Evolutionary conservation across 2,113 vertebrate genomes (phyloP), one percentile per base, ranked within the genome.

Genomic region (Xiphorhynchus elegans): DNA sequence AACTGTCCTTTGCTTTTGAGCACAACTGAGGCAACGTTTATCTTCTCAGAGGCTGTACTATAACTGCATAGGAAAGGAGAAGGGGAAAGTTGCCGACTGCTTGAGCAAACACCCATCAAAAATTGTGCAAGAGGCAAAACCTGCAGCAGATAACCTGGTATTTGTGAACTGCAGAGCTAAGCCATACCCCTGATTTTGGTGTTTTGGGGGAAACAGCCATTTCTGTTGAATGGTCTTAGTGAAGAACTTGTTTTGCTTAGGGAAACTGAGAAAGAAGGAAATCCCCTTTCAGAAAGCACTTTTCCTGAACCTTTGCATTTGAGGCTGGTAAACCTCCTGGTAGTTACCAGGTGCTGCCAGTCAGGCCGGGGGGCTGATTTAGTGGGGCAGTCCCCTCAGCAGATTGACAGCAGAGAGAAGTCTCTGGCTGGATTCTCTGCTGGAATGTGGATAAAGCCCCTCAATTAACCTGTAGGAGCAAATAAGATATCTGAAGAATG

Each of bases 401-500:
- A 80, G 15, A 42, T 13, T 53, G 49, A 63, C 55, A 69, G 75
- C 63, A 44, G 72, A 55, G 67, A 35, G 70, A 91, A 33, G 26
- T 42, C 55, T 73, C 63, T 84, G 83, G 35, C 39, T 83, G 79
- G 70, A 58, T 68, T 68, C 68, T 82, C 64, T 72, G 42, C 47
- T 89, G 93, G 86, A 90, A 90, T 87, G 83, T 90, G 79, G 37
- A 28, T 63, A 85, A 87, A 94, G 31, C 75, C 31, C 66, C 62
- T 92, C 72, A 84, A 47, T 89, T 64, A 84, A 63, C 60, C 70
- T n/a, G 33, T 47, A 90, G 33, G 40, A 88, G 21, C 50, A 55
- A 63, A 73, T 2, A 8, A 84, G 33, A 40, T 90, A 55, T 86
- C 77, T 81, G 76, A 84, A 81, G 55, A 90, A 86, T 88, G 67